phyloP scores from a whole-genome alignment of 2,888 invertebrate species.

The Cryptocephalus moraei region DNA sequence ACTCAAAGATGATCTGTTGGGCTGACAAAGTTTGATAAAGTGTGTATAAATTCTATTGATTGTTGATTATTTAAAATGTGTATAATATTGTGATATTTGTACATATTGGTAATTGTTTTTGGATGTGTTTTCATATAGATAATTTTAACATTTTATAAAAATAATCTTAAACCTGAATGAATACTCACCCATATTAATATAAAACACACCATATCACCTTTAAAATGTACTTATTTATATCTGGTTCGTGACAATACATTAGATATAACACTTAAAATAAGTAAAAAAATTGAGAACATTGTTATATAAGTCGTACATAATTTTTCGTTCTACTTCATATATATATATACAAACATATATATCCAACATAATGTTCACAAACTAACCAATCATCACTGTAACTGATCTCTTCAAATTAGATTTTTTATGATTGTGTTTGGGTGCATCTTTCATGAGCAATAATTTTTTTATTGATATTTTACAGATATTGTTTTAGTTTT shows the following conservation, averaged over 20 bases:
- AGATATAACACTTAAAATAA: slow-evolving; percentile 34
- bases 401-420: no score
- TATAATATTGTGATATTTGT: slow-evolving; percentile 11
- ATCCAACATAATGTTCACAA: not conserved
- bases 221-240: slow-evolving; percentile 20
- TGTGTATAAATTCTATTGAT: slow-evolving; percentile 9
- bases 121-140: slow-evolving; percentile 12
- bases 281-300: slow-evolving; percentile 29
- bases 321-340: not conserved
- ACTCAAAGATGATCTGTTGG: no score
- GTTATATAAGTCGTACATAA: not conserved
- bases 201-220: slow-evolving; percentile 17
- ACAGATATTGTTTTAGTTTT: no score
- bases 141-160: slow-evolving; percentile 3
- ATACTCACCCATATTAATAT: slow-evolving; percentile 13
- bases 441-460: no score
- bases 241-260: slow-evolving; percentile 42
- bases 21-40: no score
- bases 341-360: not conserved
- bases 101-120: slow-evolving; percentile 9
- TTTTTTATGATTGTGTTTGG: no score
- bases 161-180: not conserved
- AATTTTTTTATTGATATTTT: no score
- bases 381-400: not conserved
- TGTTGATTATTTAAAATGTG: slow-evolving; percentile 7